Evolutionary conservation across 2,113 vertebrate genomes (phyloP).

Genomic region (Cyrtonyx montezumae): DNA sequence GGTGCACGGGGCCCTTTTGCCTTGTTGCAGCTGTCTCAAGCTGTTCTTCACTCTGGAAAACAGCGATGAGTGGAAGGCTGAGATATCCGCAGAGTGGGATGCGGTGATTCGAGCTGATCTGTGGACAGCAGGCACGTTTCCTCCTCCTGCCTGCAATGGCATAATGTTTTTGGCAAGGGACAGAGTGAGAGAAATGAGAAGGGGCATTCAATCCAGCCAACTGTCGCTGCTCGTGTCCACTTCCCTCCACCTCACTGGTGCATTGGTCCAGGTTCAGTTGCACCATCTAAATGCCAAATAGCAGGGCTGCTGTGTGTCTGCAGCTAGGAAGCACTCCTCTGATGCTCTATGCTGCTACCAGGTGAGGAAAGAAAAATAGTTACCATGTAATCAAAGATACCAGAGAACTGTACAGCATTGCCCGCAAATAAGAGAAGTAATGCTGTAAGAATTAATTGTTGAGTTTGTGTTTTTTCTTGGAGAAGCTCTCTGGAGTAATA

Average conservation of each 20-base stretch:
- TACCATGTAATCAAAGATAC: constrained; percentile 5
- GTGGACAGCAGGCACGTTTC: not conserved
- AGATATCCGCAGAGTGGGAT: not conserved
- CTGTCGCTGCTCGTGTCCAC: not conserved
- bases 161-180: constrained; percentile 11
- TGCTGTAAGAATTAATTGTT: not conserved
- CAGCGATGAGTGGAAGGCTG: not conserved
- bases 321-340: not conserved
- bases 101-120: not conserved
- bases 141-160: not conserved
- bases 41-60: not conserved
- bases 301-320: not conserved
- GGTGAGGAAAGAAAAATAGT: not conserved
- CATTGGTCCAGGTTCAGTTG: not conserved
- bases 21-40: not conserved
- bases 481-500: not conserved
- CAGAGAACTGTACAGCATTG: not conserved
- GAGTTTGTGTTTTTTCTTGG: not conserved
- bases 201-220: constrained; percentile 30
- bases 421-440: constrained; percentile 13
- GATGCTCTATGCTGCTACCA: not conserved
- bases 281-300: constrained; percentile 23
- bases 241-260: not conserved
- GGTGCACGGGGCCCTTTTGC: not conserved
- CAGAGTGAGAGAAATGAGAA: not conserved